Percentiles rank a stretch among this genome's conserved stretches.
These are phyloP conservation scores for Bufo bufo DNA, from an alignment of 2,113 vertebrate genomes.

Conservation along the genomic window DNA sequence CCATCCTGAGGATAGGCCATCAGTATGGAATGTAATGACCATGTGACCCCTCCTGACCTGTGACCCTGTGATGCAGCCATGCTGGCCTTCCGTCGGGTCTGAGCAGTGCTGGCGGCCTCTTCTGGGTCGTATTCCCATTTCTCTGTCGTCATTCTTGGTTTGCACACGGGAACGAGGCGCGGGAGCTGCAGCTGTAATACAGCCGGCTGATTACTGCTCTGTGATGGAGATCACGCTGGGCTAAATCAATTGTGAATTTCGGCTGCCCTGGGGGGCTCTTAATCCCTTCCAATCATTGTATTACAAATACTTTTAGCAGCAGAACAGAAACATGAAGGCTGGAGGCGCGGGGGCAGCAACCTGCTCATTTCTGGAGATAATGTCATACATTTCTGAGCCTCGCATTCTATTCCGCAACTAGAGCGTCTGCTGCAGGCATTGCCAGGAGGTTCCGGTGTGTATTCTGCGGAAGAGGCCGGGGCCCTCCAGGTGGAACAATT, in stretches of 20 bases:
- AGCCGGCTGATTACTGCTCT: constrained; percentile 58
- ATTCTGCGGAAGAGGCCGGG: too few species aligned
- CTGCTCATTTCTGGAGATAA: not conserved
- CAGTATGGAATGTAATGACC: too few species aligned
- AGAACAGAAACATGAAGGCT: not conserved
- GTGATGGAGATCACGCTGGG: constrained; percentile 63
- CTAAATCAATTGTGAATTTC: constrained; percentile 63
- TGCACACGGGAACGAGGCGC: not conserved
- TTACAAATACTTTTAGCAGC: constrained; percentile 1
- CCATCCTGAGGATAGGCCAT: too few species aligned
- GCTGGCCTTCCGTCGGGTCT: too few species aligned
- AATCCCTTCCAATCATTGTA: constrained; percentile 60
- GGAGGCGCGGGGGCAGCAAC: not conserved
- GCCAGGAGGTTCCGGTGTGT: too few species aligned
- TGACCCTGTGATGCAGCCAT: too few species aligned
- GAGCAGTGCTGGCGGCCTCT: too few species aligned
- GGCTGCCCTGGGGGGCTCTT: constrained; percentile 66
- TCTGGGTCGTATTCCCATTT: too few species aligned
- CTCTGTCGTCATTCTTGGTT: not conserved
- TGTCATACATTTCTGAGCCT: not conserved
- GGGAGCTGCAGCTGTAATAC: constrained; percentile 23
- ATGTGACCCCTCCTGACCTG: too few species aligned
- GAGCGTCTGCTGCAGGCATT: not conserved
- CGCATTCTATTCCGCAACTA: not conserved
- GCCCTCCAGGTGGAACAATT: too few species aligned